Conservation (phyloP, 2,888 invertebrate species). For the Drosophila ochracea region DNA sequence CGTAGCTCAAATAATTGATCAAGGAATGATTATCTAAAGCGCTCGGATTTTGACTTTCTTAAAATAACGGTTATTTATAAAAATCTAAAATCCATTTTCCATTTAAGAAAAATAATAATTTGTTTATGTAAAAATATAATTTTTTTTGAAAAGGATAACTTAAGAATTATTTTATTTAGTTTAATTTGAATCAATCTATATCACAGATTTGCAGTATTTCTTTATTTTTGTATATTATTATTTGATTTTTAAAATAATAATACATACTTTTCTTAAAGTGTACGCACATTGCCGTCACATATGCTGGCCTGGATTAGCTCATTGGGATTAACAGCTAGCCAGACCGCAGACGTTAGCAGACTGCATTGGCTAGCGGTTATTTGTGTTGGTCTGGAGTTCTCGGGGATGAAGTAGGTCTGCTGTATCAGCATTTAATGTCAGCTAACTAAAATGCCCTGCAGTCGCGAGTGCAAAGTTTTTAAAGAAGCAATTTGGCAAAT, state of each 20-base stretch:
- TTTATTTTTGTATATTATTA: background rate
- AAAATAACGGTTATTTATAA: background rate
- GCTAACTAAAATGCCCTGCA: constrained; percentile 32
- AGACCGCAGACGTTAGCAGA: constrained; percentile 41
- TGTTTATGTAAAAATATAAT: background rate
- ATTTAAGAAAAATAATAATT: background rate
- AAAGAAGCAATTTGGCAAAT: constrained; percentile 76
- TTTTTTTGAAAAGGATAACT: background rate
- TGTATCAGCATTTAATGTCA: constrained; percentile 49
- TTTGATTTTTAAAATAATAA: background rate
- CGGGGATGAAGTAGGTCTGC: constrained; percentile 5
- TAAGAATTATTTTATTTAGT: background rate
- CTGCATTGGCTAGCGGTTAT: constrained; percentile 9
- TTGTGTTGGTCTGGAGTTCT: background rate
- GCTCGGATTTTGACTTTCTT: background rate
- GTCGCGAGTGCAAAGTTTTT: constrained; percentile 53
- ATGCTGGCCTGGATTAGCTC: constrained; percentile 53
- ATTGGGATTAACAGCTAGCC: constrained; percentile 52
- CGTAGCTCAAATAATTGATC: background rate
- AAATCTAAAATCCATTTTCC: no score
- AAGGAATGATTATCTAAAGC: background rate
- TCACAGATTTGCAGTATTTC: background rate
- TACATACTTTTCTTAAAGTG: background rate
- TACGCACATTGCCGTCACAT: constrained; percentile 22
- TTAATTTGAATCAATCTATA: background rate